A percentile compares a stretch with the other conserved stretches of the same genome.
Evolutionary conservation across 2,113 vertebrate species (phyloP).

Genomic region (Seriola quinqueradiata): DNA sequence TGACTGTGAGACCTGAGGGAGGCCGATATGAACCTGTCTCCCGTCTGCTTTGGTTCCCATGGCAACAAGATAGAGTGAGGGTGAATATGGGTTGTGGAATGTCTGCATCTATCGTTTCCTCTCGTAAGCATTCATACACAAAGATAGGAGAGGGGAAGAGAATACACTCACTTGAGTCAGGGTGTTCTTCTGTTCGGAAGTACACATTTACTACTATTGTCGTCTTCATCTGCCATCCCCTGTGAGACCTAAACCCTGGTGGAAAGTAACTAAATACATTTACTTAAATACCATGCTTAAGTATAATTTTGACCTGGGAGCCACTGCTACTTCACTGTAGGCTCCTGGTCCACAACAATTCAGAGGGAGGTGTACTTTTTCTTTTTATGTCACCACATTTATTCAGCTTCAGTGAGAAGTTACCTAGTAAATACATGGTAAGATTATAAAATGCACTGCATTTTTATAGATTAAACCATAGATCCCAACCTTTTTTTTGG

Average conservation of each 20-base stretch:
- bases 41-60: conserved; percentile 84
- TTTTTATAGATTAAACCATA: not conserved
- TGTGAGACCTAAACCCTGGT: not conserved
- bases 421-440: not conserved
- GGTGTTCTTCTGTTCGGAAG: conserved; percentile 51
- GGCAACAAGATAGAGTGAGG: conserved; percentile 84
- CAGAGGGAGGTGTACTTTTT: no score
- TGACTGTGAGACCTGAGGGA: conserved; percentile 83
- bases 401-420: not conserved
- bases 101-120: conserved; percentile 83
- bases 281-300: not conserved
- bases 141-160: conserved; percentile 53
- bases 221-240: not conserved
- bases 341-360: not conserved
- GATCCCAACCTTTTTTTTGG: not conserved
- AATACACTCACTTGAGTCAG: conserved; percentile 49
- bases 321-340: not conserved
- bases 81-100: conserved; percentile 81
- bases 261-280: conserved; percentile 17
- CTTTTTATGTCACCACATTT: not conserved
- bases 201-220: conserved; percentile 13
- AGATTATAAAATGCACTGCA: not conserved
- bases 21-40: conserved; percentile 84
- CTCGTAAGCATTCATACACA: conserved; percentile 77
- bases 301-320: not conserved